Percentiles rank a stretch among this genome's conserved stretches.
phyloP scores from a whole-genome alignment of 2,888 invertebrate genomes.

The Abrostola tripartita region DNA sequence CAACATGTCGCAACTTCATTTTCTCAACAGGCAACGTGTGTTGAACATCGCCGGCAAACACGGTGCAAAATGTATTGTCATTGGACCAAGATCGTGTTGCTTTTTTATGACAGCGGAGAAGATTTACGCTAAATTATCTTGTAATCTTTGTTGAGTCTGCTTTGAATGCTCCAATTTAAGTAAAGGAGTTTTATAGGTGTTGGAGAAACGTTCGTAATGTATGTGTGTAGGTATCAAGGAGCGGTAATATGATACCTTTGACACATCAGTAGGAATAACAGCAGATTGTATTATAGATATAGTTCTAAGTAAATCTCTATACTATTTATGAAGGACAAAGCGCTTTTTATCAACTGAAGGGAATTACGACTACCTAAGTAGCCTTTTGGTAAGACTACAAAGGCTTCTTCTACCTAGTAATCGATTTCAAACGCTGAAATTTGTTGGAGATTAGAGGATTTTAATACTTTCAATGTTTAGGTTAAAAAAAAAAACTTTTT shows the following conservation, averaged over 20 bases:
- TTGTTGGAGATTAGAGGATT: too few relatives aligned
- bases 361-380: too few relatives aligned
- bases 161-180: conserved; percentile 47
- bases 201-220: not conserved
- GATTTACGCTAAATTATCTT: conserved; percentile 59
- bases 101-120: conserved; percentile 54
- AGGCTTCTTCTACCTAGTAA: too few relatives aligned
- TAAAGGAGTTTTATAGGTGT: conserved; percentile 14
- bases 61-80: conserved; percentile 55
- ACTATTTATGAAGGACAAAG: not conserved
- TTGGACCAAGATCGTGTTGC: conserved; percentile 52
- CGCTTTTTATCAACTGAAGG: too few relatives aligned
- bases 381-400: too few relatives aligned
- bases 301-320: not conserved
- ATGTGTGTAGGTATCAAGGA: not conserved
- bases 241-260: conserved; percentile 1
- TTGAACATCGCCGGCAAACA: conserved; percentile 53
- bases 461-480: too few relatives aligned
- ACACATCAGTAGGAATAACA: not conserved
- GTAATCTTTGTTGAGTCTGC: conserved; percentile 55
- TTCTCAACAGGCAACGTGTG: conserved; percentile 55
- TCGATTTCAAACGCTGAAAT: too few relatives aligned
- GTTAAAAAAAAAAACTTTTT: too few relatives aligned
- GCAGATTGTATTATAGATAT: not conserved
- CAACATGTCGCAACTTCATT: conserved; percentile 50